Evolutionary conservation across 2,797 vertebrate genomes (phyloP).

Genomic region (Sitta carolinensis): DNA sequence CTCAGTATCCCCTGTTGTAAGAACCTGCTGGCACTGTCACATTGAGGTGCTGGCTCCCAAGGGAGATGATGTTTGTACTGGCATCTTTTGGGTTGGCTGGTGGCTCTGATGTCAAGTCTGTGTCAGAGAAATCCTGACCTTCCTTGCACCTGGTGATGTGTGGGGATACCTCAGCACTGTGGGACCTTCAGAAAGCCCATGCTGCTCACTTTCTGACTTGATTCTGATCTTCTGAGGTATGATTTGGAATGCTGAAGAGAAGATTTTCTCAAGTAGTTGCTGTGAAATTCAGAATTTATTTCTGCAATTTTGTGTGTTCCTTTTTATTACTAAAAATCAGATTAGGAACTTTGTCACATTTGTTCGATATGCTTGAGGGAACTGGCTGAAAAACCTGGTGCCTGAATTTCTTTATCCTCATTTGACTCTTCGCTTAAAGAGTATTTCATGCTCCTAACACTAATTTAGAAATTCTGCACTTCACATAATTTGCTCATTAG

Average conservation of each 20-base stretch:
- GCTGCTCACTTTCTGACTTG: neutral
- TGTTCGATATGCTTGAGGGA: neutral
- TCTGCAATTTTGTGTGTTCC: neutral
- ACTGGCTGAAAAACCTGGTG: neutral
- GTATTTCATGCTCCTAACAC: neutral
- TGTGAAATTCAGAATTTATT: neutral
- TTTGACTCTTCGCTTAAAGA: neutral
- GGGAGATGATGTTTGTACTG: neutral
- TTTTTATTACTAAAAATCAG: neutral
- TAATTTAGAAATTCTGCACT: neutral
- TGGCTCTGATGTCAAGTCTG: neutral
- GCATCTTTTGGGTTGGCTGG: neutral
- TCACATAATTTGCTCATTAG: neutral
- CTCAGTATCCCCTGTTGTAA: fast-evolving
- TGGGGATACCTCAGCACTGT: neutral
- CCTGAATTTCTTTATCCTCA: neutral
- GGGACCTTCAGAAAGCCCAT: neutral
- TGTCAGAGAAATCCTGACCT: neutral
- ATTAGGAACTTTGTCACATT: neutral
- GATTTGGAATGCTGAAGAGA: neutral
- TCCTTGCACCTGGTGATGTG: neutral
- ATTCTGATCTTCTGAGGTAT: neutral
- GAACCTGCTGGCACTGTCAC: neutral
- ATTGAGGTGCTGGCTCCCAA: neutral
- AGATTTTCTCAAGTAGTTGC: neutral